Conservation (phyloP, 1,140 invertebrate genomes). For the Drosophila mayri region DNA sequence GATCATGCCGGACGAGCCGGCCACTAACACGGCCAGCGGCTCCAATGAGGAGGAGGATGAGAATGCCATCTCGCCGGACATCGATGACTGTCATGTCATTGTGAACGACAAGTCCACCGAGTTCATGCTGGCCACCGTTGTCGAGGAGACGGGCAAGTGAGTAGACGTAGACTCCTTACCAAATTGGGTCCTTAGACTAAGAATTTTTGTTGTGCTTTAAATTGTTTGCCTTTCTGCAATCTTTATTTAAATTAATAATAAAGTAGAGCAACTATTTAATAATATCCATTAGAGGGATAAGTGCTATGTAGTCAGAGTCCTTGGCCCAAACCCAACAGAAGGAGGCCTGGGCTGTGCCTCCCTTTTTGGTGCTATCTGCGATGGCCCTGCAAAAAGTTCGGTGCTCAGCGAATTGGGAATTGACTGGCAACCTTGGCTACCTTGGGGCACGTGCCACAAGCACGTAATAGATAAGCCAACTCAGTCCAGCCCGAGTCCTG, state of each 20-base stretch:
- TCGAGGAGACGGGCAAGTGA: constrained; percentile 91
- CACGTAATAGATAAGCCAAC: constrained; percentile 65
- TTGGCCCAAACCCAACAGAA: not conserved
- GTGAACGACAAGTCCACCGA: constrained; percentile 95
- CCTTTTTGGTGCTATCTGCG: constrained; percentile 4
- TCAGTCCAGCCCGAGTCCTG: not conserved
- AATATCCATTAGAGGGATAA: not conserved
- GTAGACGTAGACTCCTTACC: constrained; percentile 32
- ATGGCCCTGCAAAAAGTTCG: constrained; percentile 23
- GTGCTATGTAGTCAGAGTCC: not conserved
- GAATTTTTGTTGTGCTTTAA: not conserved
- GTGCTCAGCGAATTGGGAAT: constrained; percentile 12
- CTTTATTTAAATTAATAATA: no score
- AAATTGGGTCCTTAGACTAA: not conserved
- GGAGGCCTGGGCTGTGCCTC: no score
- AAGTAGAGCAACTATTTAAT: not conserved
- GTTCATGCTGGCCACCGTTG: constrained; percentile 93
- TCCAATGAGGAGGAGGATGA: constrained; percentile 94
- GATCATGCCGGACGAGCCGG: constrained; percentile 88
- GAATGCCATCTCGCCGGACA: constrained; percentile 86
- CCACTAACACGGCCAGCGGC: constrained; percentile 96
- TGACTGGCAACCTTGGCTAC: not conserved
- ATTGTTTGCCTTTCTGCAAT: not conserved
- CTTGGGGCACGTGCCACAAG: constrained; percentile 44
- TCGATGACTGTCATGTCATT: constrained; percentile 92